A percentile compares a stretch with the other conserved stretches of the same genome.
Conservation (phyloP, 2,113 vertebrate genomes). For the Arenaria interpres region DNA sequence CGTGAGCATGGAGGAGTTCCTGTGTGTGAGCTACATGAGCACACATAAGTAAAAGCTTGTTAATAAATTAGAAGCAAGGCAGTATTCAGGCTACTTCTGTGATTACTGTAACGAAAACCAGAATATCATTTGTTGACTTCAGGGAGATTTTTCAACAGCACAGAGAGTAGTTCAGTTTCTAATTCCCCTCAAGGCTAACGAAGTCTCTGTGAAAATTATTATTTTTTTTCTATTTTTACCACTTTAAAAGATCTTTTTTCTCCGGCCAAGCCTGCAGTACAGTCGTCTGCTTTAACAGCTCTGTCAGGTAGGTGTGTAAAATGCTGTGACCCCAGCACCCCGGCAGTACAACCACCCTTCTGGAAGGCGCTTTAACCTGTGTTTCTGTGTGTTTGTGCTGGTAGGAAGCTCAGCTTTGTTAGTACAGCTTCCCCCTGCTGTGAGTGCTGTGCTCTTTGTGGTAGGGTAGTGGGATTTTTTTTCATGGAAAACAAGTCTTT, state of each 20-base stretch:
- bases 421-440: not conserved
- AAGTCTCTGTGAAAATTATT: not conserved
- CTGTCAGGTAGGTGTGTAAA: not conserved
- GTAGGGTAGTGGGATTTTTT: not conserved
- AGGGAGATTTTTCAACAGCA: not conserved
- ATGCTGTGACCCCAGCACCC: not conserved
- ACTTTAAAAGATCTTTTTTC: not conserved
- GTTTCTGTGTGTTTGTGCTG: not conserved
- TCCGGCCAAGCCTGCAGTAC: not conserved
- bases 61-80: not conserved
- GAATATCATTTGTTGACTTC: not conserved
- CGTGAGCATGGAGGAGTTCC: not conserved
- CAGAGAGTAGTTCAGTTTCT: not conserved
- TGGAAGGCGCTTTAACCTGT: not conserved
- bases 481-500: not conserved
- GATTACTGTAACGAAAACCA: not conserved
- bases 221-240: not conserved
- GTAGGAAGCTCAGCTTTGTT: not conserved
- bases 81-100: not conserved
- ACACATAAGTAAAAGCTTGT: not conserved
- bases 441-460: not conserved
- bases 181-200: not conserved
- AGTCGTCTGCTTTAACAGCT: not conserved
- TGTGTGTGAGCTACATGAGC: fast-evolving
- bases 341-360: not conserved